These are phyloP conservation scores for Corynorhinus townsendii DNA, from an alignment of 2,113 vertebrate genomes.

Conservation along the genomic window DNA sequence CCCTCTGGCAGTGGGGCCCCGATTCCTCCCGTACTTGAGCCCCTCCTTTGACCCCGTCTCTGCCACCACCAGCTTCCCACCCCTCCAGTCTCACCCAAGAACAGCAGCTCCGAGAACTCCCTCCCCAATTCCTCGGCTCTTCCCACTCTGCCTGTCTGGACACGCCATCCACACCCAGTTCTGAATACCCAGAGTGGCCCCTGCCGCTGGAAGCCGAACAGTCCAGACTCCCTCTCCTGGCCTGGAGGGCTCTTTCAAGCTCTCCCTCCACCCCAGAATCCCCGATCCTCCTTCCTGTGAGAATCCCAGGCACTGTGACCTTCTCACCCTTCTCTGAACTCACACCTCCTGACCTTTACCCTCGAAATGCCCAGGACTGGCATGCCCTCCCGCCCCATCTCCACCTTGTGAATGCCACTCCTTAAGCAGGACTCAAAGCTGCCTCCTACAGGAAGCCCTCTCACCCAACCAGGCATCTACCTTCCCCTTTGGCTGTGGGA, in stretches of 20 bases:
- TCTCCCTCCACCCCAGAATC: not conserved
- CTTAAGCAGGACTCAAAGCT: not conserved
- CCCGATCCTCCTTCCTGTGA: not conserved
- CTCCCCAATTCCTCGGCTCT: not conserved
- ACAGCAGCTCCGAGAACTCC: not conserved
- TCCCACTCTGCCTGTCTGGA: not conserved
- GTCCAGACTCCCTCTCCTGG: not conserved
- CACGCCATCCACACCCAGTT: not conserved
- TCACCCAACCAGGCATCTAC: not conserved
- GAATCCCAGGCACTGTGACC: not conserved
- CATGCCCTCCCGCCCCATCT: not conserved
- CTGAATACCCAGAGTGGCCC: rapidly evolving
- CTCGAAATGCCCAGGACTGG: not conserved
- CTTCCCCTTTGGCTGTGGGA: not conserved
- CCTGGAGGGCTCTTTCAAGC: not conserved
- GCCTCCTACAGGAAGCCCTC: slow-evolving; percentile 18
- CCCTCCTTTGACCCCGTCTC: not conserved
- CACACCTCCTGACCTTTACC: not conserved
- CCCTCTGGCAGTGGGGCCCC: no score
- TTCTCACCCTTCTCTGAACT: not conserved
- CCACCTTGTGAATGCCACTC: not conserved
- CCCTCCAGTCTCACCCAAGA: not conserved
- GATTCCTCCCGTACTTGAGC: not conserved
- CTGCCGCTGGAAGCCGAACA: not conserved
- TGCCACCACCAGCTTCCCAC: not conserved